A percentile compares a stretch with the other conserved stretches of the same genome.
Evolutionary conservation across 2,113 vertebrate species (phyloP).

Genomic region (Zosterops hypoxanthus): DNA sequence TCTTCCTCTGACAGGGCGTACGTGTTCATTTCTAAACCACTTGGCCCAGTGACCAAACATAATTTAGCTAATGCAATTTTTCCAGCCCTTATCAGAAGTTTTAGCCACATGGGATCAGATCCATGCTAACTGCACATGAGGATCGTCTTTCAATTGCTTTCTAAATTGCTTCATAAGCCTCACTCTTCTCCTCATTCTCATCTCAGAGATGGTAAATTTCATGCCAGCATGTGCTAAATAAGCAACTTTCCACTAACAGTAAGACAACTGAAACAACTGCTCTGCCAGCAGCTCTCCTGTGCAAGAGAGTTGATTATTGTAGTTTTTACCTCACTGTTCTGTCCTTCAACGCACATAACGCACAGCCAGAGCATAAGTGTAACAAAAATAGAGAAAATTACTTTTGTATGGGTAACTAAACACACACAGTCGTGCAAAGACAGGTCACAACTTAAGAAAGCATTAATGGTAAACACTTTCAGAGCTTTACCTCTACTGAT

Average conservation of each 20-base stretch:
- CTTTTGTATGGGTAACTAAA: background rate
- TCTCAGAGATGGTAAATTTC: background rate
- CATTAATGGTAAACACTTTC: background rate
- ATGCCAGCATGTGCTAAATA: background rate
- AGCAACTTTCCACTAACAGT: background rate
- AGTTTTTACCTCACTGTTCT: background rate
- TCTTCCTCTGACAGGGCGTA: conserved; percentile 34
- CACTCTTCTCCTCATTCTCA: background rate
- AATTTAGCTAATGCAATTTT: conserved; percentile 57
- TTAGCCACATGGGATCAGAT: background rate
- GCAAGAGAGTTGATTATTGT: background rate
- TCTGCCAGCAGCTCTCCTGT: background rate
- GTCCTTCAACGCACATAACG: background rate
- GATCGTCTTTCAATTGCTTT: background rate
- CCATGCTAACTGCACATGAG: background rate
- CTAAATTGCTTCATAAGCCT: background rate
- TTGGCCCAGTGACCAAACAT: conserved; percentile 58
- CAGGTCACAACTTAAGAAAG: background rate
- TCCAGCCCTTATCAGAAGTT: conserved; percentile 44
- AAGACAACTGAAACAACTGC: background rate
- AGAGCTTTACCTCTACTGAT: background rate
- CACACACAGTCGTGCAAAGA: background rate
- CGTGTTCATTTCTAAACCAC: conserved; percentile 49
- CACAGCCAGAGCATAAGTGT: background rate
- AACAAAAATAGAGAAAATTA: background rate